Evolutionary conservation across 2,113 vertebrate species (phyloP).

Genomic region (Campylomormyrus numenius): DNA sequence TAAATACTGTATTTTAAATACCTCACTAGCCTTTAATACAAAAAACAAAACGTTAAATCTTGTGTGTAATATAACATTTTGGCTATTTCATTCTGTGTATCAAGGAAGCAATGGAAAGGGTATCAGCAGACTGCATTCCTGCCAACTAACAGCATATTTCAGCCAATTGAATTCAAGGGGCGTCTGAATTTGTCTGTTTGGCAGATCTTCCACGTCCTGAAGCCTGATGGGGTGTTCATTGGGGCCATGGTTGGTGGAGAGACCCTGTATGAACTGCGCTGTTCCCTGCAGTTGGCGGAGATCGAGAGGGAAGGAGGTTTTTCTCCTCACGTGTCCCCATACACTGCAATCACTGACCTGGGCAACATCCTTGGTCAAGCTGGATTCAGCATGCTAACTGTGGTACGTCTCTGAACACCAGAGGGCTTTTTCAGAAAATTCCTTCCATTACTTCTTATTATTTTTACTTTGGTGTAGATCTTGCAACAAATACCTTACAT

Average conservation of each 20-base stretch:
- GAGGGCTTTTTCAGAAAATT: background rate
- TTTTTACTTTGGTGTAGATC: background rate
- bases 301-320: slow-evolving; percentile 87
- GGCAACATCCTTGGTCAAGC: slow-evolving; percentile 82
- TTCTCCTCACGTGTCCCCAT: slow-evolving; percentile 81
- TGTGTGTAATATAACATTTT: background rate
- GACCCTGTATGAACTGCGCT: slow-evolving; percentile 86
- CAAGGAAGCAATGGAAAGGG: background rate
- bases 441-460: background rate
- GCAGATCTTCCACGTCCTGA: slow-evolving; percentile 82
- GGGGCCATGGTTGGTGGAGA: slow-evolving; percentile 91
- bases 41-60: background rate
- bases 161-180: background rate
- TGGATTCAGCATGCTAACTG: slow-evolving; percentile 87
- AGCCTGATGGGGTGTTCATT: slow-evolving; percentile 84
- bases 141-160: background rate
- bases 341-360: slow-evolving; percentile 78
- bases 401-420: slow-evolving; percentile 59
- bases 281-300: slow-evolving; percentile 87
- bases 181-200: background rate
- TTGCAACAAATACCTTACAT: background rate
- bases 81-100: background rate
- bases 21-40: background rate
- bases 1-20: slow-evolving; percentile 40
- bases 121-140: background rate